Percentiles rank a stretch among this genome's conserved stretches.
phyloP scores from a whole-genome alignment of 2,888 invertebrate genomes.

The Cheilosia urbana region DNA sequence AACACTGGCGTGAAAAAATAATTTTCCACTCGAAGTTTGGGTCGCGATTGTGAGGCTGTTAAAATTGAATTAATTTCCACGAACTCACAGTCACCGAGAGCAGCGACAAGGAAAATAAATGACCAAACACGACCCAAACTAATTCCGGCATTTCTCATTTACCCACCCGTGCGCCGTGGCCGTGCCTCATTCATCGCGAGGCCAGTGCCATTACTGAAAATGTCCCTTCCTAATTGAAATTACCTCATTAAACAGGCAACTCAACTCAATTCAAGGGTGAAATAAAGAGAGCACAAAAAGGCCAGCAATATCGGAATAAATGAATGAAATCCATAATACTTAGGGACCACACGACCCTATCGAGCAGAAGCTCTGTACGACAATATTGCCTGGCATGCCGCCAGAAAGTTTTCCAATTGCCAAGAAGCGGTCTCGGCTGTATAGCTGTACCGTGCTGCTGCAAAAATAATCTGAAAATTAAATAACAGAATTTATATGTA shows the following conservation, averaged over 20 bases:
- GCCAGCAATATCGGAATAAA: conserved; percentile 62
- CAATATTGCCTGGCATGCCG: conserved; percentile 68
- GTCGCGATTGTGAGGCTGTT: conserved; percentile 43
- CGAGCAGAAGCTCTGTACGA: conserved; percentile 37
- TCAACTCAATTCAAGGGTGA: conserved; percentile 74
- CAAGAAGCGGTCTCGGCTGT: conserved; percentile 6
- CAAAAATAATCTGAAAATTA: conserved; percentile 63
- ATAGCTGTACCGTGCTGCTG: conserved; percentile 2
- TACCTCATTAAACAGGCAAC: conserved; percentile 75
- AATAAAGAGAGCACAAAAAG: conserved; percentile 67
- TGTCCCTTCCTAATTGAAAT: conserved; percentile 75
- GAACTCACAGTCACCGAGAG: conserved; percentile 30
- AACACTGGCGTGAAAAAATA: conserved; percentile 35
- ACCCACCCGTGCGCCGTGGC: not conserved
- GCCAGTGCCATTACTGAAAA: conserved; percentile 67
- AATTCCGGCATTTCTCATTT: conserved; percentile 71
- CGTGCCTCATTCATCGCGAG: conserved; percentile 56
- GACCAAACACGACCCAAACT: conserved; percentile 73
- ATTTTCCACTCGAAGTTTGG: conserved; percentile 43
- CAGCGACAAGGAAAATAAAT: conserved; percentile 66
- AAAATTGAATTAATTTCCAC: conserved; percentile 70
- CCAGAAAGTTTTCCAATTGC: conserved; percentile 63
- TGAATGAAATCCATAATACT: conserved; percentile 69
- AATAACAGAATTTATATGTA: conserved; percentile 59
- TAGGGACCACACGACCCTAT: conserved; percentile 52